Evolutionary conservation across 2,797 vertebrate genomes (phyloP).

Genomic region (Hipposideros larvatus): DNA sequence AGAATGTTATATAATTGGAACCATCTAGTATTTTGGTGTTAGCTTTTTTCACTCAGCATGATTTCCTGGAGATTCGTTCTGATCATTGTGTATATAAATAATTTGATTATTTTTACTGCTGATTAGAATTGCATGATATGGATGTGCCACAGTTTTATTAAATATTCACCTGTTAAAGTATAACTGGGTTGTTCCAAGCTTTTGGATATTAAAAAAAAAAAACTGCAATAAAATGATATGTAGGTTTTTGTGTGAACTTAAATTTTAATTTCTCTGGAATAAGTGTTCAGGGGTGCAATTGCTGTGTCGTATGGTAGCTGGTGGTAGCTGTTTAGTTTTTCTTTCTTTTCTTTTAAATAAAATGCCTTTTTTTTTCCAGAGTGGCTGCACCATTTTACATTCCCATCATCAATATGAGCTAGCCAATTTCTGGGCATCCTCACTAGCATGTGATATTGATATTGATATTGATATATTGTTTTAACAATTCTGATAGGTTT

Average conservation of each 20-base stretch:
- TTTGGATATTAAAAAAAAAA: not conserved
- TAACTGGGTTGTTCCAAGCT: not conserved
- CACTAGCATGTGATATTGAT: not conserved
- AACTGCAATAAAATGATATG: not conserved
- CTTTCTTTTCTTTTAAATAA: not conserved
- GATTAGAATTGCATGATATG: not conserved
- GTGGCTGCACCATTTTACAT: not conserved
- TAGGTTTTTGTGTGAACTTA: not conserved
- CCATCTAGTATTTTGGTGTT: not conserved
- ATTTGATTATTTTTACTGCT: not conserved
- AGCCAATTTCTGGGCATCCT: not conserved
- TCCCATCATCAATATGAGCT: not conserved
- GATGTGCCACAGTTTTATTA: not conserved
- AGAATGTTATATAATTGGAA: not conserved
- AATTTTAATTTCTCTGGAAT: not conserved
- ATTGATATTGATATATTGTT: not conserved
- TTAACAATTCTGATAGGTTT: not conserved
- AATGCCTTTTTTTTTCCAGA: not conserved
- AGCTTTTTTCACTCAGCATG: not conserved
- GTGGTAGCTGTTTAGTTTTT: not conserved
- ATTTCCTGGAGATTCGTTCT: not conserved
- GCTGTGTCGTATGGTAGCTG: not conserved
- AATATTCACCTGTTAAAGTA: not conserved
- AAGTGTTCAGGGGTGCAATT: not conserved
- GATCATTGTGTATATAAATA: not conserved